phyloP scores from a whole-genome alignment of 2,888 invertebrate genomes.

The Meloe dianella region DNA sequence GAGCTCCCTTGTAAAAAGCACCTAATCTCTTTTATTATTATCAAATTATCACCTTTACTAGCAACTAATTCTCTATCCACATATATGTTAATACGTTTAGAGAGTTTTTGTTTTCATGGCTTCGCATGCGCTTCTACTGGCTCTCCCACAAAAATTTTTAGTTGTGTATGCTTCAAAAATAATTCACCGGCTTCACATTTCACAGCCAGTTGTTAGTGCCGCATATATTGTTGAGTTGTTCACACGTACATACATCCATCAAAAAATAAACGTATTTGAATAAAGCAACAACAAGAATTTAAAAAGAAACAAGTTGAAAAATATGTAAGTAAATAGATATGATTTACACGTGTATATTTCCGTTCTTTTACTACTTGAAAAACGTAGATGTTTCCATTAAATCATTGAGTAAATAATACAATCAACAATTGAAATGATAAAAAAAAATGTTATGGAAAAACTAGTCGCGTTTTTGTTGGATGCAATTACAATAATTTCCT shows the following conservation, averaged over 20 bases:
- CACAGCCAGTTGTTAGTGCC: neutral
- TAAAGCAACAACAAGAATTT: neutral
- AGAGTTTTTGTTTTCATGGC: neutral
- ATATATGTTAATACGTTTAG: neutral
- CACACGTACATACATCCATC: neutral
- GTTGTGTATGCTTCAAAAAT: slow-evolving; percentile 10
- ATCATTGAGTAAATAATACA: neutral
- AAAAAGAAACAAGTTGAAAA: neutral
- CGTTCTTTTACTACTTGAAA: no score
- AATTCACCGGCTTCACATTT: slow-evolving; percentile 3
- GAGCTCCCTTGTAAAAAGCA: no score
- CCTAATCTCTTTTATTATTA: no score
- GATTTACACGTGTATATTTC: neutral
- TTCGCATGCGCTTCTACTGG: slow-evolving; percentile 1
- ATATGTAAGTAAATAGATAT: neutral
- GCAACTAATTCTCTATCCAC: no score
- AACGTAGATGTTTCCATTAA: neutral
- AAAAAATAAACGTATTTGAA: neutral
- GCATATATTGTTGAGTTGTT: neutral
- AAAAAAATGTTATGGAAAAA: neutral
- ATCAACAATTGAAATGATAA: neutral
- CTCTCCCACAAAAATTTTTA: neutral
- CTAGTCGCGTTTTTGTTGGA: neutral
- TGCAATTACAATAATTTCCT: neutral
- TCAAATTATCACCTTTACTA: no score